Conservation (phyloP, 2,797 vertebrate genomes). For the Schizothorax lantsangensis region DNA sequence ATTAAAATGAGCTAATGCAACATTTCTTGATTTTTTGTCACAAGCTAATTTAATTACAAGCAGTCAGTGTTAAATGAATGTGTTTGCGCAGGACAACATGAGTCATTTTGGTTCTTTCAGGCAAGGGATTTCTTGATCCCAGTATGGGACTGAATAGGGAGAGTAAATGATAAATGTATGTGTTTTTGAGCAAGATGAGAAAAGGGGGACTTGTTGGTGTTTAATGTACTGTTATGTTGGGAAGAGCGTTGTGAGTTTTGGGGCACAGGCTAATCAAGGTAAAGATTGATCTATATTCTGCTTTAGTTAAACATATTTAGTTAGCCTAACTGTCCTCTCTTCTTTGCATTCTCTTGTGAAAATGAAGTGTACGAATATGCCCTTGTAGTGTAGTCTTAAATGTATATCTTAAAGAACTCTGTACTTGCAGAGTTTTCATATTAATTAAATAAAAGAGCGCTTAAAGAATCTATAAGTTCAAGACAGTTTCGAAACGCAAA, state of each 20-base stretch:
- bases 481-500: too few relatives aligned
- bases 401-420: too few relatives aligned
- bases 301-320: background rate
- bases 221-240: background rate
- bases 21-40: background rate
- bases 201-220: background rate
- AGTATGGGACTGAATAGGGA: background rate
- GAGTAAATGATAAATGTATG: background rate
- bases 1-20: background rate
- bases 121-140: background rate
- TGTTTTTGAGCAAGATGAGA: background rate
- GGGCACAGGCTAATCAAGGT: background rate
- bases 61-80: background rate
- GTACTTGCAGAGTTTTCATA: too few relatives aligned
- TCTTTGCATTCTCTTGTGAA: background rate
- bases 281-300: background rate
- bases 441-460: too few relatives aligned
- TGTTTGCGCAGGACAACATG: background rate
- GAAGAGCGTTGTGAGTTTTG: background rate
- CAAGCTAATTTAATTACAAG: constrained; percentile 16
- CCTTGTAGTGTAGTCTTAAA: background rate
- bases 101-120: background rate
- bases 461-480: too few relatives aligned
- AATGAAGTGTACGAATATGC: background rate
- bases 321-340: background rate